phyloP scores from a whole-genome alignment of 1,140 invertebrate genomes.

The Glomeris maerens region DNA sequence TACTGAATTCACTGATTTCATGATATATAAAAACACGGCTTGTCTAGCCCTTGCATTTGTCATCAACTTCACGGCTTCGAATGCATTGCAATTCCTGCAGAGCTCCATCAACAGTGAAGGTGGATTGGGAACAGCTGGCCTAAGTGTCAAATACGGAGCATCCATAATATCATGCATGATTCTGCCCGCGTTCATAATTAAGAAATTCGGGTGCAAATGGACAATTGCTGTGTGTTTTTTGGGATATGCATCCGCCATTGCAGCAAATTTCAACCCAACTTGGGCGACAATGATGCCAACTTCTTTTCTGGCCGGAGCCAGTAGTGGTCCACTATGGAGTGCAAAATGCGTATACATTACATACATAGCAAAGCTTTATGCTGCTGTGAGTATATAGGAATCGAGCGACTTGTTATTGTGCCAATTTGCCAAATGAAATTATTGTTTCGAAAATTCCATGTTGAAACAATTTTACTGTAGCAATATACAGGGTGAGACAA shows the following conservation, averaged over 20 bases:
- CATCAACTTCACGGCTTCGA: slow-evolving; percentile 85
- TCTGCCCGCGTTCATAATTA: slow-evolving; percentile 17
- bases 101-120: slow-evolving; percentile 25
- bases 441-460: no score
- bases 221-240: slow-evolving; percentile 29
- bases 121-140: slow-evolving; percentile 17
- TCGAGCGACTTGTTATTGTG: no score
- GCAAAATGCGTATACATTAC: slow-evolving; percentile 37
- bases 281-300: slow-evolving; percentile 28
- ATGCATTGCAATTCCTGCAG: slow-evolving; percentile 72
- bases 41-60: slow-evolving; percentile 76
- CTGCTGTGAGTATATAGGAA: no score
- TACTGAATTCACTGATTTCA: no score
- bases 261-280: slow-evolving; percentile 28
- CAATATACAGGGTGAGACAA: no score
- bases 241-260: slow-evolving; percentile 30
- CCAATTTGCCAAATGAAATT: no score
- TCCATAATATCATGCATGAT: slow-evolving; percentile 19
- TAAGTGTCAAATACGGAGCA: slow-evolving; percentile 26
- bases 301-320: slow-evolving; percentile 31
- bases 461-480: no score
- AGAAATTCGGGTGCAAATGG: slow-evolving; percentile 30
- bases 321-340: slow-evolving; percentile 37
- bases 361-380: no score
- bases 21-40: slow-evolving; percentile 73